phyloP scores from a whole-genome alignment of 1,140 invertebrate genomes.

The Aphis craccivora region DNA sequence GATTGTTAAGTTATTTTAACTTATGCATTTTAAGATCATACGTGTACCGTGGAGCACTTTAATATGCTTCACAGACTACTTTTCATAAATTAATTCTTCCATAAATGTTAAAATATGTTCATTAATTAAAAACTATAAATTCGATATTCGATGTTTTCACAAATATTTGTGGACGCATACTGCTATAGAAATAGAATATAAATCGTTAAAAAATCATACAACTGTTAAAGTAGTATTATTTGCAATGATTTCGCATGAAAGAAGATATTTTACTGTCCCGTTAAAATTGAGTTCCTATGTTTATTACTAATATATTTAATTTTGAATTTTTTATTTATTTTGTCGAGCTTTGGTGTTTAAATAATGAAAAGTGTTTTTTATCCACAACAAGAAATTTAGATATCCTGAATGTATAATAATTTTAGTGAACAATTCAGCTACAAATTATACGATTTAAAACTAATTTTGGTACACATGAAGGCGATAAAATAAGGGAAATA shows the following conservation, averaged over 20 bases:
- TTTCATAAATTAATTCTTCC: neutral
- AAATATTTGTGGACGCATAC: neutral
- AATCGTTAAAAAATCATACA: neutral
- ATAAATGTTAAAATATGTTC: neutral
- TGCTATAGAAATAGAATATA: neutral
- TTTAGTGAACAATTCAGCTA: neutral
- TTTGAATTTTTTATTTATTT: neutral
- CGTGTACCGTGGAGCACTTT: too few relatives aligned
- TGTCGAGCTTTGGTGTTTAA: neutral
- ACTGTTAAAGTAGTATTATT: neutral
- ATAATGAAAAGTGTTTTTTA: neutral
- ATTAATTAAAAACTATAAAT: neutral
- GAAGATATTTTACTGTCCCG: neutral
- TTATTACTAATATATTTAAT: neutral
- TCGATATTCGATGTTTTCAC: neutral
- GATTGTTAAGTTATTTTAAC: neutral
- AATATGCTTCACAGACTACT: neutral
- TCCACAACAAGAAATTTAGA: neutral
- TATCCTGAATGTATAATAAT: neutral
- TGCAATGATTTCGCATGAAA: neutral
- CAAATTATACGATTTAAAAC: neutral
- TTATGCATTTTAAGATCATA: neutral
- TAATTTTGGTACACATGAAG: neutral
- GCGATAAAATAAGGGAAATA: neutral
- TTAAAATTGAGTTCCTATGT: neutral